Percentiles rank a stretch among this genome's conserved stretches.
Evolutionary conservation across 2,888 invertebrate genomes (phyloP).

Genomic region (Drosophila cyrtoloma): DNA sequence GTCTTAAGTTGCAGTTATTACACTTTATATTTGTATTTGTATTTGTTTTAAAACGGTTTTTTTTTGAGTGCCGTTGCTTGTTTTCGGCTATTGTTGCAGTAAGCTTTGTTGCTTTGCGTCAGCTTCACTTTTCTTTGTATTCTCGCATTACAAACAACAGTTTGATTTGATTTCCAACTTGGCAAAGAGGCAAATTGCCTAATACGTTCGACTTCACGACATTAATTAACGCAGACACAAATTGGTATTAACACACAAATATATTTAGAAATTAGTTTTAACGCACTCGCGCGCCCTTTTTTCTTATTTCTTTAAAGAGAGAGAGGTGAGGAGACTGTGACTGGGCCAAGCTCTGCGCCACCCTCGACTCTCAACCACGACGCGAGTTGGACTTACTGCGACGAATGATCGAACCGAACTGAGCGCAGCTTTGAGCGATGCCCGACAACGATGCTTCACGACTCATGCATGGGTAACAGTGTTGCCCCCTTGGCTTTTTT

Average conservation of each 20-base stretch:
- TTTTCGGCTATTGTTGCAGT: conserved; percentile 30
- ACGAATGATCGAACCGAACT: conserved; percentile 69
- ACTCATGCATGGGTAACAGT: conserved; percentile 11
- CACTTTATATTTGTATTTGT: conserved; percentile 31
- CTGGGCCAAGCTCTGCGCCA: conserved; percentile 64
- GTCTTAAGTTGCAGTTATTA: conserved; percentile 50
- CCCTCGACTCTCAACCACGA: conserved; percentile 60
- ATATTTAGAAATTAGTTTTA: conserved; percentile 26
- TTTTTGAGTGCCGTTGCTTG: conserved; percentile 54
- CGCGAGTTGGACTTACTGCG: conserved; percentile 62
- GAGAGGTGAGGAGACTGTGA: conserved; percentile 20
- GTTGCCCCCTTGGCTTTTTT: conserved; percentile 15
- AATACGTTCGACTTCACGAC: conserved; percentile 32
- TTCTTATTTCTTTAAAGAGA: not conserved
- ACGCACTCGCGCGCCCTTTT: conserved; percentile 71
- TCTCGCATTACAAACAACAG: conserved; percentile 52
- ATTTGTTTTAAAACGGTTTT: conserved; percentile 63
- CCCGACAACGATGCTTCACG: conserved; percentile 43
- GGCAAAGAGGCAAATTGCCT: conserved; percentile 51
- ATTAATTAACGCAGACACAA: conserved; percentile 17
- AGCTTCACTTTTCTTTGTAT: conserved; percentile 55
- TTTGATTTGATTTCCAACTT: conserved; percentile 48
- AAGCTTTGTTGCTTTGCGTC: conserved; percentile 19
- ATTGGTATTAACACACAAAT: conserved; percentile 4
- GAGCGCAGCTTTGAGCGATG: conserved; percentile 61